Base-by-base conservation (phyloP, 2,113 vertebrate species). In the Tursiops truncatus region DNA sequence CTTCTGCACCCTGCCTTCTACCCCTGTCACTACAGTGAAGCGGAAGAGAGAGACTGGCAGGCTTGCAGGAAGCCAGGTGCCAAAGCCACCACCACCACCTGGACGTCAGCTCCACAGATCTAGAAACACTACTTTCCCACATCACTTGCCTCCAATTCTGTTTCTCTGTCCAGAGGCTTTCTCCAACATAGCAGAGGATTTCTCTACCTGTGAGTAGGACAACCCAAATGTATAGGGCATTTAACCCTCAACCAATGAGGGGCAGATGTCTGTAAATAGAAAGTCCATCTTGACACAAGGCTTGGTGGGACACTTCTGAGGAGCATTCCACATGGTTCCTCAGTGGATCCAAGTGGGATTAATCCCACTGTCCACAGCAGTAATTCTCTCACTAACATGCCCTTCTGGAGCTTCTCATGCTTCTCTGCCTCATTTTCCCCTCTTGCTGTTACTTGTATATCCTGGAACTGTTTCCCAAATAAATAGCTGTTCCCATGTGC, bases 51-150 rank as follows among this genome's bases (percentile, higher is more conserved):
- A 58, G 17, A 8, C n/a, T 21, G n/a, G 18, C 58, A 4, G 15
- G 12, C 33, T 13, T 11, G 2, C 13, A 60, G 28, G 60, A 79
- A 87, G 33, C 38, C 28, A 5, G 0, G 28, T n/a, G n/a, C 31
- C 1, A 2, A 23, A 11, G 20, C 3, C 18, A 21, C 31, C 5
- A 47, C 9, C 4, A 1, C 5, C 3, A 2, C 17, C 67, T 65
- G 41, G n/a, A 87, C 0, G 1, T 11, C 44, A 4, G 20, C 12
- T 41, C 8, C 73, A 26, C 7, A 8, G 25, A 33, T 15, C 33
- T 41, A 81, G 38, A 79, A 36, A 56, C 14, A 18, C 76, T 10
- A 4, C 28, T 17, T 50, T 33, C 33, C 81, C 44, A 14, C 11
- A 15, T 83, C n/a, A 26, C 1, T 5, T 15, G 31, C 25, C 12